Percentiles rank a stretch among this genome's conserved stretches.
Conservation (phyloP, 2,797 vertebrate genomes). For the Ceryle rudis region DNA sequence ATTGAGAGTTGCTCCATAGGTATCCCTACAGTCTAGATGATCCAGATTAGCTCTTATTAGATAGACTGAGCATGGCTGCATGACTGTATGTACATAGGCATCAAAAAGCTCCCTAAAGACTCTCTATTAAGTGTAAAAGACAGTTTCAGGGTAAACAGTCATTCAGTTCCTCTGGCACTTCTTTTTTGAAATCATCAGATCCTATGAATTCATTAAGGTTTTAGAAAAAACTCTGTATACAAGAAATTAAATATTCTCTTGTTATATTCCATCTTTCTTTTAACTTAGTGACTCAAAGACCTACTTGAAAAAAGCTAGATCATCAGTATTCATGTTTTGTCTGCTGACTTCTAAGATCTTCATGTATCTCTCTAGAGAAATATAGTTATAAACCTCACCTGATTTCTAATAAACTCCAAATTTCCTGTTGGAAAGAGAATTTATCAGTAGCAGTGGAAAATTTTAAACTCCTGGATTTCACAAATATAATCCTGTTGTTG, state of each 20-base stretch:
- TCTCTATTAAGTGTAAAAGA: background rate
- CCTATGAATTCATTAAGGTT: background rate
- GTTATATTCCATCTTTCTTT: background rate
- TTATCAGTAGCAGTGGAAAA: background rate
- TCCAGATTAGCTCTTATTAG: background rate
- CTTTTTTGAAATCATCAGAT: background rate
- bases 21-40: background rate
- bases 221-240: background rate
- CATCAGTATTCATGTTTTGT: background rate
- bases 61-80: fast-evolving
- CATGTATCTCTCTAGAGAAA: background rate
- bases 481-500: background rate
- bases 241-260: background rate
- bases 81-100: fast-evolving
- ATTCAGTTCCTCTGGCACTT: background rate
- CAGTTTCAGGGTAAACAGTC: background rate
- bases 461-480: background rate
- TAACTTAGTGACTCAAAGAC: background rate
- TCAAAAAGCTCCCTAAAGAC: background rate
- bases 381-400: background rate
- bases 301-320: background rate
- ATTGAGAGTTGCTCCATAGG: background rate
- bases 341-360: background rate
- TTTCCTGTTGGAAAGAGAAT: background rate
- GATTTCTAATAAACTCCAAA: background rate